A percentile compares a stretch with the other conserved stretches of the same genome.
These are phyloP conservation scores for Ictalurus furcatus DNA, from an alignment of 2,113 vertebrate species.

Conservation along the genomic window DNA sequence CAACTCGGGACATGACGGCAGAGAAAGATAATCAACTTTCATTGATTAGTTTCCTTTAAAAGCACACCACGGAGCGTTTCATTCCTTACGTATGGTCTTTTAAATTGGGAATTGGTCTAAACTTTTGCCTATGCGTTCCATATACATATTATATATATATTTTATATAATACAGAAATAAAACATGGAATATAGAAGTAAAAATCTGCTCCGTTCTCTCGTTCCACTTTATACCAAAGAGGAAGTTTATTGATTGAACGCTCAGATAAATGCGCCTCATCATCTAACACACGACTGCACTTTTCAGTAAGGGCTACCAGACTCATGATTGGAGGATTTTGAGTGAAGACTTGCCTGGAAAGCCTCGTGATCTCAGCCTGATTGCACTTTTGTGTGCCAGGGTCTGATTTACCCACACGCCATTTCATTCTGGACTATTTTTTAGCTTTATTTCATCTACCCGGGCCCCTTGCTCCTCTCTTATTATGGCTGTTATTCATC, in stretches of 20 bases:
- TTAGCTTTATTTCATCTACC: constrained; percentile 11
- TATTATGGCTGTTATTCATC: constrained; percentile 26
- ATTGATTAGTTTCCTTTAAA: not conserved
- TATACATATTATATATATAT: too few species aligned
- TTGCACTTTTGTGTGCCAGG: constrained; percentile 20
- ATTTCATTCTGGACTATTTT: not conserved
- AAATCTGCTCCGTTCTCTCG: not conserved
- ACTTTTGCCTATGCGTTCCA: not conserved
- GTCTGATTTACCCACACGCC: constrained; percentile 2
- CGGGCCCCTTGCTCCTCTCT: not conserved
- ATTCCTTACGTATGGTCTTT: not conserved
- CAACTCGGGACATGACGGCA: not conserved
- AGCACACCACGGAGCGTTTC: not conserved
- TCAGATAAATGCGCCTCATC: not conserved
- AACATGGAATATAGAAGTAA: not conserved
- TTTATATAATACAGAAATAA: not conserved
- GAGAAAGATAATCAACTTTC: not conserved
- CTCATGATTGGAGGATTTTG: constrained; percentile 18
- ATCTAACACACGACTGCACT: not conserved
- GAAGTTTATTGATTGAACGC: not conserved
- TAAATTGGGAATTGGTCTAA: not conserved
- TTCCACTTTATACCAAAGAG: not conserved
- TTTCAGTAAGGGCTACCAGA: constrained; percentile 1
- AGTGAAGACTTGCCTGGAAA: constrained; percentile 17
- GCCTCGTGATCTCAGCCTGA: constrained; percentile 6